Evolutionary conservation across 2,888 invertebrate genomes (phyloP).

Genomic region (Copidosoma aretas): DNA sequence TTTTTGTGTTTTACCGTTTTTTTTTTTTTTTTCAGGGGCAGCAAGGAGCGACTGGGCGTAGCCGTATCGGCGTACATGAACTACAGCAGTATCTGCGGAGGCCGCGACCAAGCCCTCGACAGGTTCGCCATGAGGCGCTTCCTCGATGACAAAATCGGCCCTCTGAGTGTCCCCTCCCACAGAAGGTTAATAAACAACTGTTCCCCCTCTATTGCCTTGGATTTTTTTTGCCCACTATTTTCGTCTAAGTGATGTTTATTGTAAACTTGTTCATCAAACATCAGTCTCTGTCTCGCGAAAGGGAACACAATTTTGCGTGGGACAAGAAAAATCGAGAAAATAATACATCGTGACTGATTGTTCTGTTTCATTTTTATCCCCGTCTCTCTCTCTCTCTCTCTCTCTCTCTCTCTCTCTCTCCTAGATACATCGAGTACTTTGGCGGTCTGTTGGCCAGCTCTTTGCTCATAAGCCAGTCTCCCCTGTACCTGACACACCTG

Average conservation of each 20-base stretch:
- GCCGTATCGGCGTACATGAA: constrained; percentile 93
- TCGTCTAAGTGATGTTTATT: no score
- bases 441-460: constrained; percentile 87
- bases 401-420: neutral
- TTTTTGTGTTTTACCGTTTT: no score
- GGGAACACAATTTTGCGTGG: no score
- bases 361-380: no score
- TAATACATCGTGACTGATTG: no score
- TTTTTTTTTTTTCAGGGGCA: constrained; percentile 68
- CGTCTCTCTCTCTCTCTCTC: neutral
- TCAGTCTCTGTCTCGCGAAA: no score
- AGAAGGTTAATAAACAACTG: constrained; percentile 66
- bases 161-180: constrained; percentile 76
- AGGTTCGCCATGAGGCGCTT: constrained; percentile 92
- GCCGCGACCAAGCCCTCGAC: constrained; percentile 81
- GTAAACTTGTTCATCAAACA: no score
- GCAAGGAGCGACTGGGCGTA: constrained; percentile 84
- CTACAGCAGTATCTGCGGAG: constrained; percentile 90
- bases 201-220: constrained; percentile 7
- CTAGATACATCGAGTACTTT: constrained; percentile 91
- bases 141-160: constrained; percentile 81
- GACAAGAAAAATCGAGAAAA: no score
- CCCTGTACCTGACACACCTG: constrained; percentile 85
- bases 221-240: no score
- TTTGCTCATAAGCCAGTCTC: constrained; percentile 86